These are phyloP conservation scores for Streblospio benedicti DNA, from an alignment of 1,140 invertebrate genomes.

Conservation along the genomic window DNA sequence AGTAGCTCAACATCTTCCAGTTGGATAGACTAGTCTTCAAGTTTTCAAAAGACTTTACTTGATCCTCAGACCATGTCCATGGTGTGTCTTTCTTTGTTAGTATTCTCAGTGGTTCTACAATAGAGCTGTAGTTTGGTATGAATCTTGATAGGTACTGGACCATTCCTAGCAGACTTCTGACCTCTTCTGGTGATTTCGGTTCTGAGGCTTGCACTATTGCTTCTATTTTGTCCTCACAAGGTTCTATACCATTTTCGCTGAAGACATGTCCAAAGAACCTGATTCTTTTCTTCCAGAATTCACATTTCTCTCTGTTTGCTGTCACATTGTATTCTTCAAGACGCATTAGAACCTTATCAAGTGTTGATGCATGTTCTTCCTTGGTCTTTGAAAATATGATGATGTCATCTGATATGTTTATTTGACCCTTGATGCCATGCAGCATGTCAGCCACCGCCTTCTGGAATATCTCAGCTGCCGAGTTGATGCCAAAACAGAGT, in stretches of 20 bases:
- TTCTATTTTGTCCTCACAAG: conserved; percentile 39
- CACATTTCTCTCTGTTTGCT: background rate
- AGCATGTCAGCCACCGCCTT: background rate
- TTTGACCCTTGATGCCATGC: background rate
- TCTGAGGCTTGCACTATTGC: too few species aligned
- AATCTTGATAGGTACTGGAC: conserved; percentile 4
- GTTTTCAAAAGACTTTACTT: background rate
- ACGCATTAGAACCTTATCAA: background rate
- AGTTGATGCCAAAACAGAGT: background rate
- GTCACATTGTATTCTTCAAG: background rate
- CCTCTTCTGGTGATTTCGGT: conserved; percentile 18
- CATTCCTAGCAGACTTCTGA: conserved; percentile 10
- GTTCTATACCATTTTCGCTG: conserved; percentile 33
- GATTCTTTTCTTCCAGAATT: background rate
- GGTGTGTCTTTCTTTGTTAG: background rate
- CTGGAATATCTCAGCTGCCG: conserved; percentile 7
- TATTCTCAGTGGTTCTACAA: background rate
- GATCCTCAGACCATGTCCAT: background rate
- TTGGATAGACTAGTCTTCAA: too few species aligned
- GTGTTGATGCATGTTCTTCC: background rate
- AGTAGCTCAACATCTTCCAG: too few species aligned
- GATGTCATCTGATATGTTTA: background rate
- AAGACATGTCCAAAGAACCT: conserved; percentile 29
- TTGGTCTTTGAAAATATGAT: background rate
- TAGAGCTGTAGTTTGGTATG: background rate